These are phyloP conservation scores for Cremastinae sp. DNA, from an alignment of 2,888 invertebrate species.

Conservation along the genomic window DNA sequence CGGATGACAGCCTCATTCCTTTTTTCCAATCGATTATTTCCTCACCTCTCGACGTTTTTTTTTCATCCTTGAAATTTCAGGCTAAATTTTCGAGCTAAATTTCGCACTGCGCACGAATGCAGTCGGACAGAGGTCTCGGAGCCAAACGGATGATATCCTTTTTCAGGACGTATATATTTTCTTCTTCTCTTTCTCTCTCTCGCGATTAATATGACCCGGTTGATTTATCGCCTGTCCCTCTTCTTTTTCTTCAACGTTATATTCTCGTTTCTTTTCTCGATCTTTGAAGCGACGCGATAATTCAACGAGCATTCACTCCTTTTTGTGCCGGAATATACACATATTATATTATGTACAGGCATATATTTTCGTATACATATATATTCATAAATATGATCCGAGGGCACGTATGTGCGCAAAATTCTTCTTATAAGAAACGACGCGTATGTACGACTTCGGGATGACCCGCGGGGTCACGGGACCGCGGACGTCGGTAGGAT, in stretches of 20 bases:
- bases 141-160: conserved; percentile 26
- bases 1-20: conserved; percentile 47
- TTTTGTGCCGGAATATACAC: conserved; percentile 6
- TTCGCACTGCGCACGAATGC: conserved; percentile 2
- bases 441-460: conserved; percentile 31
- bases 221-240: conserved; percentile 60
- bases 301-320: conserved; percentile 56
- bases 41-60: not conserved
- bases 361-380: not conserved
- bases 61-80: conserved; percentile 19
- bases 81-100: conserved; percentile 49
- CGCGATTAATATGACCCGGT: conserved; percentile 58
- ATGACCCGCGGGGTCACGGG: conserved; percentile 56
- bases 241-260: conserved; percentile 50
- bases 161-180: conserved; percentile 41
- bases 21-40: conserved; percentile 54
- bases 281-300: conserved; percentile 65
- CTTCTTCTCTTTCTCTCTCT: conserved; percentile 41
- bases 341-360: not conserved
- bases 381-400: not conserved
- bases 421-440: conserved; percentile 22
- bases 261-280: conserved; percentile 54
- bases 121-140: not conserved
- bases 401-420: not conserved
- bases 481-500: conserved; percentile 49